Evolutionary conservation across 2,888 invertebrate genomes (phyloP).

Genomic region (Odontocolon sp.): DNA sequence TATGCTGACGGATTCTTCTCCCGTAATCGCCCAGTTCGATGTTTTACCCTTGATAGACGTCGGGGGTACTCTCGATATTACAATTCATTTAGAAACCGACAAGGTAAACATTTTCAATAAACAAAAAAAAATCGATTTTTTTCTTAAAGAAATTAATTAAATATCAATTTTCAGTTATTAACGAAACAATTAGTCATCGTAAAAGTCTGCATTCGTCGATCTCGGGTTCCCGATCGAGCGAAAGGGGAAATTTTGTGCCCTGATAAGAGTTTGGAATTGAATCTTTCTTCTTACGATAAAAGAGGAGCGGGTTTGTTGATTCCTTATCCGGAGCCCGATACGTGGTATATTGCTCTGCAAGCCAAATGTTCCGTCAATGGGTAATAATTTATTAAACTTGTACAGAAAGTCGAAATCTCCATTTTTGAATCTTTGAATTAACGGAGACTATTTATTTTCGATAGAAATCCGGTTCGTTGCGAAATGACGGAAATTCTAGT

Average conservation of each 20-base stretch:
- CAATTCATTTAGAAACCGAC: constrained; percentile 77
- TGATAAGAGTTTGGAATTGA: constrained; percentile 68
- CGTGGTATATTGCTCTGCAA: constrained; percentile 80
- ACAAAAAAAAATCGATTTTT: not conserved
- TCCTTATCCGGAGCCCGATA: constrained; percentile 81
- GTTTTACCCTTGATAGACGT: constrained; percentile 81
- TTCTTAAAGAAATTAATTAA: not conserved
- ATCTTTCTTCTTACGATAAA: constrained; percentile 70
- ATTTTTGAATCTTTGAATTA: no score
- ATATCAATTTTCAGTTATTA: constrained; percentile 63
- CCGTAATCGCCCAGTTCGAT: constrained; percentile 79
- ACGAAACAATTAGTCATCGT: constrained; percentile 71
- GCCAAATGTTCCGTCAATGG: constrained; percentile 77
- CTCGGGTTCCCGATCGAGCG: constrained; percentile 72
- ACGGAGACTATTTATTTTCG: not conserved
- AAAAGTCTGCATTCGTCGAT: constrained; percentile 75
- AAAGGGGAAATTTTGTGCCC: constrained; percentile 71
- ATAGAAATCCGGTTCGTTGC: constrained; percentile 76
- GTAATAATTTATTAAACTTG: constrained; percentile 66
- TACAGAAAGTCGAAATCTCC: no score
- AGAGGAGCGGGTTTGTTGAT: constrained; percentile 74
- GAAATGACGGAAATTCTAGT: constrained; percentile 79
- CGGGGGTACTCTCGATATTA: constrained; percentile 81
- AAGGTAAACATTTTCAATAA: constrained; percentile 69
- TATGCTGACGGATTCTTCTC: constrained; percentile 77